Base-by-base conservation (phyloP, 1,140 invertebrate genomes). In the Tetraneura akinire region DNA sequence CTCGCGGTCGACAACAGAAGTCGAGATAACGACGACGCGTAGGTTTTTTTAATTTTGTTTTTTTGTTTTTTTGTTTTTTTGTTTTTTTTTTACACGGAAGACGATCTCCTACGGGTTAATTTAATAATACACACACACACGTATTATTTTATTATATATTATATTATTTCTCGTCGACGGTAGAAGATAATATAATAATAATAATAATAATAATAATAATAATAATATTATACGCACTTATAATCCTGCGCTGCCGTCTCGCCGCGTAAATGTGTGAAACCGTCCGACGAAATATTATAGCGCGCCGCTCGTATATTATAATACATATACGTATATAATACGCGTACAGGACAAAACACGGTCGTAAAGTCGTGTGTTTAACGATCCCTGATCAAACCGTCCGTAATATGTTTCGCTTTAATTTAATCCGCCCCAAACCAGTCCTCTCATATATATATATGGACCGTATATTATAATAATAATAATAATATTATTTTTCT, bases 361-460 rank as follows among this genome's bases (percentile, higher is more conserved):
- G 74, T 78, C 74, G 37, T 78, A 78, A 78, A 78, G 74, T 78
- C 74, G 53, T 62, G 74, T 60, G 74, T 78, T 78, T 78, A 78
- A 78, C 74, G 74, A 78, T 78, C 74, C 29, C 73, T 55, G 53
- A 76, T 76, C 73, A 60, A 76, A 60, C 53, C 37, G n/a, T 16
- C n/a, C n/a, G n/a, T n/a, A n/a, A 42, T 47, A 68, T 68, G 23
- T 42, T 62, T 60, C 42, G 29, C 18, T 78, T 78, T 62, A 78
- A 78, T 78, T 78, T 78, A 78, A 78, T 78, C 74, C 74, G 42
- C 74, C 74, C 37, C 45, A 78, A 78, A 78, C 74, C 74, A 78
- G 74, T 78, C 74, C 55, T 62, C 55, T 78, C 47, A 53, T 76
- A 37, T 57, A n/a, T 66, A 14, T 32, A 60, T 60, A 21, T 37